Base-by-base conservation (phyloP, 2,888 invertebrate species). In the Schizaphis graminum region DNA sequence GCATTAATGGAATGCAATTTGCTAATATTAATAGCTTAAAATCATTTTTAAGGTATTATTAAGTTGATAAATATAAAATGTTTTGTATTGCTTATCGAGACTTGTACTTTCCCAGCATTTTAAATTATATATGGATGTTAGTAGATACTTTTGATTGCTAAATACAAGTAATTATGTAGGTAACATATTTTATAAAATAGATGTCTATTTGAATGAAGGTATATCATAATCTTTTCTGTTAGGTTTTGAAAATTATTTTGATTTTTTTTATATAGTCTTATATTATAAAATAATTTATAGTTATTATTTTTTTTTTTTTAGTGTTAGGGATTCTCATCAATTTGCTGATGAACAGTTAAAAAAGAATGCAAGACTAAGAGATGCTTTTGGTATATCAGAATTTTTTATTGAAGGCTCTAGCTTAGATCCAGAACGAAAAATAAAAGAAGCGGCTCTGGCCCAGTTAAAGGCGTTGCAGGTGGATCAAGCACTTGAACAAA, bases 331-430 rank as follows among this genome's bases (percentile, higher is more conserved):
- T 96, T 99, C 99, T 89, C 99, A 99, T 96, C 98, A 99, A 96
- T 97, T 99, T 95, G 99, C 99, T 1, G 98, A 98, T 96, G 99
- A 99, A 49, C 99, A 99, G 96, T 98, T 98, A 95, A 98, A 98
- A 96, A 99, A 99, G 96, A 99, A 99, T 97, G 98, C 98, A 4
- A 97, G 98, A 94, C 96, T 99, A 95, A 97, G 99, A 93, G 98
- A 98, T 96, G 99, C 99, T 11, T 99, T 99, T 96, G 99, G 99
- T 94, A 98, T 99, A 95, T 98, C 98, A 56, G 98, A 98, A 95
- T 98, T 97, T 95, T 99, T 99, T 96, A 98, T 99, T 94, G 99
- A 99, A 96, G 99, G 99, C 95, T 98, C 98, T 95, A 98, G 98
- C 96, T 97, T 99, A 96, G 98, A 98, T 96, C 97, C 98, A 7